Base-by-base conservation (phyloP, 2,888 invertebrate genomes). In the Mythimna pallens region DNA sequence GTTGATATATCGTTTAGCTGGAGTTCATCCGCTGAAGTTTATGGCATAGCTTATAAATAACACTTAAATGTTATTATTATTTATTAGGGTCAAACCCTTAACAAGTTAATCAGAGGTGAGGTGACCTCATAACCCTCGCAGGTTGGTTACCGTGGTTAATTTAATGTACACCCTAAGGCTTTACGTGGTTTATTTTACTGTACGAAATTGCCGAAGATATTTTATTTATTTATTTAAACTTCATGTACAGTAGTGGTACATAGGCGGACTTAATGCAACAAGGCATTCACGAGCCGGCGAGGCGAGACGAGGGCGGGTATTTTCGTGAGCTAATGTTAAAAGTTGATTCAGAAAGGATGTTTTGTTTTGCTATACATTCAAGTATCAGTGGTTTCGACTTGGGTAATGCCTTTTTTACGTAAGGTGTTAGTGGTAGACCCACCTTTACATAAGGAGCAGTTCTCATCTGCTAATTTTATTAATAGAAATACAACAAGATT, bases 101-200 rank as follows among this genome's bases (percentile, higher is more conserved):
- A 78, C 68, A 72, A 80, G 68, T 78, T 82, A 78, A 80, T 80
- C 79, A 78, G 65, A 59, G 66, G 82, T 71, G 58, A 64, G 79
- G 71, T 58, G 54, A 70, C 40, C n/a, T 55, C 57, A 61, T 70
- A 68, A 30, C 65, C 62, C n/a, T 12, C n/a, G 12, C 14, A 34
- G 58, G 25, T 61, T 52, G 59, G 64, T 47, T 34, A 67, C 17
- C 17, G 40, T 34, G 20, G 34, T 10, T 68, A 68, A 80, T 72
- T 71, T 78, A 68, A 80, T 80, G 68, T 54, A 65, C 34, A 40
- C 34, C 22, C 25, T 25, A 14, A 25, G 9, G 47, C 57, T 65
- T 71, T n/a, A 47, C 17, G n/a, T 34, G 12, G 63, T 47, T 66
- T 66, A 70, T 70, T 52, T 61, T 55, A 10, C 2, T 52, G 62